Conservation (phyloP, 2,113 vertebrate species). For the Hippocampus guttulatus region DNA sequence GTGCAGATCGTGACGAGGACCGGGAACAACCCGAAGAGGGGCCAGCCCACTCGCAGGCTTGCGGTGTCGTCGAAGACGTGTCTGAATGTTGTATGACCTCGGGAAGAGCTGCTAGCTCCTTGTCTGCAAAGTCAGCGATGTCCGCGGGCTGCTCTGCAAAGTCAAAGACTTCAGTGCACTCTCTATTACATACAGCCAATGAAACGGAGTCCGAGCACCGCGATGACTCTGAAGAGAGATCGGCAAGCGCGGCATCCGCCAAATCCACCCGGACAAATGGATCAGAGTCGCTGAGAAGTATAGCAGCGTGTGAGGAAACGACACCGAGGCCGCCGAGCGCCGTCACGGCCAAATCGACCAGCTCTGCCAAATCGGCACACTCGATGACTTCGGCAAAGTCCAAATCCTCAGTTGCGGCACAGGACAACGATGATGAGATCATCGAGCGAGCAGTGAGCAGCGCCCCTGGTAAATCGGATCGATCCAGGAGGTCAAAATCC, state of each 20-base stretch:
- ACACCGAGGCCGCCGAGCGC: conserved; percentile 36
- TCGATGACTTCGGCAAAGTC: conserved; percentile 25
- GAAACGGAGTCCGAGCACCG: conserved; percentile 12
- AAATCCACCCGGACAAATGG: conserved; percentile 20
- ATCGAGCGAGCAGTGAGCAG: conserved; percentile 27
- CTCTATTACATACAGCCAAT: not conserved
- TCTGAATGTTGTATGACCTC: conserved; percentile 1
- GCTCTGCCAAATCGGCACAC: conserved; percentile 36
- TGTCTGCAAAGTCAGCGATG: conserved; percentile 36
- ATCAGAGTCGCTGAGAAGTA: conserved; percentile 29
- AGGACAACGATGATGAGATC: conserved; percentile 7
- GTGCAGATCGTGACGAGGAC: not conserved
- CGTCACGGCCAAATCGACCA: conserved; percentile 44
- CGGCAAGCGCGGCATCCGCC: conserved; percentile 24
- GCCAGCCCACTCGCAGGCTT: conserved; percentile 37
- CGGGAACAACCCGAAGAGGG: conserved; percentile 20
- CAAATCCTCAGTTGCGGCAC: conserved; percentile 6
- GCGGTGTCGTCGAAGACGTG: conserved; percentile 21
- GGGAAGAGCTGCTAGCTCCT: conserved; percentile 13
- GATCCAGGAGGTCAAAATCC: conserved; percentile 37
- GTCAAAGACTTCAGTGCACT: conserved; percentile 6
- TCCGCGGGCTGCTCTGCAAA: conserved; percentile 31
- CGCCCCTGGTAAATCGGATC: conserved; percentile 43
- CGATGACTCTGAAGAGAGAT: conserved; percentile 15
- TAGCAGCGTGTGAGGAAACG: conserved; percentile 16